Evolutionary conservation across 1,140 invertebrate species (phyloP), one percentile per base, ranked within the genome.

Genomic region (Apis dorsata): DNA sequence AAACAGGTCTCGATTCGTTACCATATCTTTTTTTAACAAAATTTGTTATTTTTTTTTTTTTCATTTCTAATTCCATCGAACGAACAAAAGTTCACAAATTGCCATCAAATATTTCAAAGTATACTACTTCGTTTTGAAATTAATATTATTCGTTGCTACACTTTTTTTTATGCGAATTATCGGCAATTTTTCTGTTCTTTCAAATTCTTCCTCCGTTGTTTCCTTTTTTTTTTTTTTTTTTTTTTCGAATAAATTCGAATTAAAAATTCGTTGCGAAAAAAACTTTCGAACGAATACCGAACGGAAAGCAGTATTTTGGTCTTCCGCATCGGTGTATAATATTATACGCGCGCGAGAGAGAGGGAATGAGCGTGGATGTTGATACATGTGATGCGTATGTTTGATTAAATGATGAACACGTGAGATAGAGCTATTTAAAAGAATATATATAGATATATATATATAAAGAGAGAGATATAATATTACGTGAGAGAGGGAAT

Each of bases 271-370:
- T 80, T 62, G 53, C 51, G 57, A 44, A 77, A 24, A 24, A 55
- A 85, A 57, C 74, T 78, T 85, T 85, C 63, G 87, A 88, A 72
- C 66, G 72, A 85, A 79, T 66, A 79, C 55, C 63, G 83, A 87
- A 87, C 60, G 76, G 85, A 85, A 79, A 85, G 66, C 68, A 88
- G 87, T 88, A 88, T 88, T 88, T 88, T 85, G 69, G 86, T 88
- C 87, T 88, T 88, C 87, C 87, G 78, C 81, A 81, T 84, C 69
- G 84, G 70, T 80, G 86, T 24, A 24, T 24, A 24, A 24, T 24
- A 24, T 88, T 88, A 59, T 79, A 73, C 53, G 68, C 81, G 69
- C 71, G 68, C 53, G 62, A 63, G 24, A 55, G n/a, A 65, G 59
- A 55, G 57, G 59, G n/a, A 78, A 59, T 66, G 13, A 57, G 63